Percentiles rank a stretch among this genome's conserved stretches.
These are phyloP conservation scores for Plecotus auritus DNA, from an alignment of 2,113 vertebrate genomes.

Conservation along the genomic window DNA sequence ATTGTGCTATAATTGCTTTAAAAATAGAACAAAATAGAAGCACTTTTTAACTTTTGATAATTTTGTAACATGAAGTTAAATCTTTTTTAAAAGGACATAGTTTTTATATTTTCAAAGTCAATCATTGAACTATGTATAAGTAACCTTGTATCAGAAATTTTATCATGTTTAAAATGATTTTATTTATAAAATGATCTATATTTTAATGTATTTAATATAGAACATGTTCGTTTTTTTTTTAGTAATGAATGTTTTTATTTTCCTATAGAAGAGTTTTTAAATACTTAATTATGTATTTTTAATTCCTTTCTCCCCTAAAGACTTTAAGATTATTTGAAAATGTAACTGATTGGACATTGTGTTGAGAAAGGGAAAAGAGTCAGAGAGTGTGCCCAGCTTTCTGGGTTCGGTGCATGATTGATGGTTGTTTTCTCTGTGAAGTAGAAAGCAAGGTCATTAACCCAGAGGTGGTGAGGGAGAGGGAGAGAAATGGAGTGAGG, in stretches of 20 bases:
- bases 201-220: conserved; percentile 61
- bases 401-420: neutral
- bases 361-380: neutral
- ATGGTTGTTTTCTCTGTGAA: neutral
- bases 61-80: conserved; percentile 59
- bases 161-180: conserved; percentile 48
- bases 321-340: neutral
- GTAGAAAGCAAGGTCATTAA: neutral
- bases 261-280: conserved; percentile 1
- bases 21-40: conserved; percentile 32
- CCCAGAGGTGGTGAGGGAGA: neutral
- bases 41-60: conserved; percentile 68
- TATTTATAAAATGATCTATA: conserved; percentile 64
- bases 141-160: neutral
- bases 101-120: conserved; percentile 57
- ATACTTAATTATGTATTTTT: conserved; percentile 8
- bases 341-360: neutral
- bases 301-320: conserved; percentile 9
- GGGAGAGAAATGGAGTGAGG: neutral
- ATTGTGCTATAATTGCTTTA: neutral
- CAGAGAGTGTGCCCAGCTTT: neutral
- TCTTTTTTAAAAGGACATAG: conserved; percentile 30
- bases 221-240: neutral
- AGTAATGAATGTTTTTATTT: conserved; percentile 47
- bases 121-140: neutral